phyloP scores from a whole-genome alignment of 2,888 invertebrate genomes.

The Beris morrisii region DNA sequence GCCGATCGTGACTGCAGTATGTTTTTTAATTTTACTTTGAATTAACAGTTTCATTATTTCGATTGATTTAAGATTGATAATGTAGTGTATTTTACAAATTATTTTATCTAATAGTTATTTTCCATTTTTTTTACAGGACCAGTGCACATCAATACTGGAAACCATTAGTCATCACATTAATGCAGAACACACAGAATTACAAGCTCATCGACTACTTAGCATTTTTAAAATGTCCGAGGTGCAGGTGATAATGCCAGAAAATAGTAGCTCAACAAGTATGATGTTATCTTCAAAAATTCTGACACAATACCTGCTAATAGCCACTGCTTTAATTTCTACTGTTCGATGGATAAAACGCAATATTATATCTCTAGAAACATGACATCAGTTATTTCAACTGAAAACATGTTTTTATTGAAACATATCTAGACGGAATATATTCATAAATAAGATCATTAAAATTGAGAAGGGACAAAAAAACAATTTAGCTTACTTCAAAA shows the following conservation, averaged over 20 bases:
- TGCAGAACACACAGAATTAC: constrained; percentile 79
- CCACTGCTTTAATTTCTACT: constrained; percentile 13
- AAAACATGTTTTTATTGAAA: not conserved
- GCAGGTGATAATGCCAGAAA: constrained; percentile 75
- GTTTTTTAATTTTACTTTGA: no score
- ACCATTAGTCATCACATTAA: constrained; percentile 83
- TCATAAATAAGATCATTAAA: not conserved
- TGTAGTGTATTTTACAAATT: no score
- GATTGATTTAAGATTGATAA: no score
- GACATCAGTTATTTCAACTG: constrained; percentile 29
- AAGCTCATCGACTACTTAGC: constrained; percentile 82
- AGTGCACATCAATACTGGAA: constrained; percentile 80
- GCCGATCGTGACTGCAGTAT: no score
- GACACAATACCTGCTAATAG: constrained; percentile 22
- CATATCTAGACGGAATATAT: not conserved
- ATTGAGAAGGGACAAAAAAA: no score
- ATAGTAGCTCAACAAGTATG: constrained; percentile 43
- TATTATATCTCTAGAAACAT: constrained; percentile 33
- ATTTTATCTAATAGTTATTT: not conserved
- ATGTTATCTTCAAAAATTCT: constrained; percentile 9
- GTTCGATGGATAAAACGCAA: constrained; percentile 32
- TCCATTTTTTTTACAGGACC: constrained; percentile 65
- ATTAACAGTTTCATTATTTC: no score
- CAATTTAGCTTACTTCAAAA: no score
- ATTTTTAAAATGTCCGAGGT: constrained; percentile 93